Base-by-base conservation (phyloP, 2,113 vertebrate species). In the Anoplopoma fimbria region DNA sequence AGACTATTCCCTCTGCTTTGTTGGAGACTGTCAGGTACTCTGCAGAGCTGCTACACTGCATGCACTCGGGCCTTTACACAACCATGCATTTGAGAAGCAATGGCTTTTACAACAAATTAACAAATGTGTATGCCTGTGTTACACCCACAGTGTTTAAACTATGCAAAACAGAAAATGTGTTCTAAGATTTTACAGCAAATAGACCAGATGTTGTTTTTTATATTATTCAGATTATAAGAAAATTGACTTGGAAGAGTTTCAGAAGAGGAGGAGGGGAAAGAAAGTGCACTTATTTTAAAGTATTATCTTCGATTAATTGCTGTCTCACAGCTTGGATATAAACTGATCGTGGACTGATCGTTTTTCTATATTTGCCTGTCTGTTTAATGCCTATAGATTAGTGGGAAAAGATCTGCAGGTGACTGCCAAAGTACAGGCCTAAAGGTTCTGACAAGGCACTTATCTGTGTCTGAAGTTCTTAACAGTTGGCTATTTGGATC, bases 161-260 rank as follows among this genome's bases (percentile, higher is more conserved):
- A 19, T 31, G 49, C n/a, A 58, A 27, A 68, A 49, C 4, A 49
- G 31, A 25, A 60, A 75, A 49, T n/a, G 40, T 69, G 53, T 36
- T 33, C 62, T 62, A 17, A 62, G 40, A 61, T 27, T 62, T 62
- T 53, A 15, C 21, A 53, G 42, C 8, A 14, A 34, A 27, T 34
- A 5, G 23, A 53, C 60, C 74, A 77, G 78, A 80, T 75, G 83
- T 69, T 81, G 61, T 51, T 51, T 21, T 77, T 62, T 81, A 70
- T 76, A 25, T 65, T 64, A 34, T 60, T 60, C 25, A 27, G 17
- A 55, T 78, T 63, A 81, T 65, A 64, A 82, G 36, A 75, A 34
- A 51, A 64, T 47, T 23, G 40, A 60, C 47, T 49, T 15, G 62
- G 29, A 73, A 57, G 47, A 13, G 34, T 29, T 67, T 62, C 23